A percentile compares a stretch with the other conserved stretches of the same genome.
Evolutionary conservation across 2,113 vertebrate species (phyloP).

Genomic region (Montifringilla adamsi): DNA sequence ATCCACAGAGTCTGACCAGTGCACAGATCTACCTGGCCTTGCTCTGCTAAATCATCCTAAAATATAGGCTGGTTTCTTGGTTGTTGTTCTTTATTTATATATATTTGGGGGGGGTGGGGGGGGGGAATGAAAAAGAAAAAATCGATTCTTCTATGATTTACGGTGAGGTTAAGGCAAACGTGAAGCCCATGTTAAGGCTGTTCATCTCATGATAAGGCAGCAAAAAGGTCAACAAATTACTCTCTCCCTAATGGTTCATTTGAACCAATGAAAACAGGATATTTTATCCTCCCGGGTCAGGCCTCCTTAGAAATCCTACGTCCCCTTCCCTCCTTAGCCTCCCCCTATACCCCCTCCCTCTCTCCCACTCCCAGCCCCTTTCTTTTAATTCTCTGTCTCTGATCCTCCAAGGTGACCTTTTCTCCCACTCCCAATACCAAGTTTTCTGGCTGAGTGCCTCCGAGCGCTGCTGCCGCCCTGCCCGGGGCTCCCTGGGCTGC

Average conservation of each 20-base stretch:
- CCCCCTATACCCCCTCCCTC: not conserved
- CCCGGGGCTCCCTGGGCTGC: not conserved
- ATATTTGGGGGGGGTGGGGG: not conserved
- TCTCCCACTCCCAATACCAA: slow-evolving; percentile 39
- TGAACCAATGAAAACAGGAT: slow-evolving; percentile 66
- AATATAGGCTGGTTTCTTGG: not conserved
- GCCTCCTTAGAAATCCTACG: slow-evolving; percentile 19
- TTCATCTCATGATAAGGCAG: slow-evolving; percentile 66
- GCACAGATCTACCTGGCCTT: not conserved
- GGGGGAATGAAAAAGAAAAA: not conserved
- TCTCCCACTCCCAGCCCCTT: not conserved
- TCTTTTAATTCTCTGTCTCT: slow-evolving; percentile 35
- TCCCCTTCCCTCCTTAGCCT: slow-evolving; percentile 7
- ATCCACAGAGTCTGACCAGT: not conserved
- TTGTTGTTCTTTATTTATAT: not conserved
- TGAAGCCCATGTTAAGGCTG: slow-evolving; percentile 57
- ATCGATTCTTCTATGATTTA: slow-evolving; percentile 25
- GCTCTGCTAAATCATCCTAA: not conserved
- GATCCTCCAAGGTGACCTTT: slow-evolving; percentile 65
- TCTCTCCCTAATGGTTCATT: slow-evolving; percentile 65
- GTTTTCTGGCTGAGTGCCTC: slow-evolving; percentile 65
- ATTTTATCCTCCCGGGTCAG: slow-evolving; percentile 59
- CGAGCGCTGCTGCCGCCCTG: not conserved
- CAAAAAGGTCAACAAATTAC: slow-evolving; percentile 70
- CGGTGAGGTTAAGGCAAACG: slow-evolving; percentile 31